Base-by-base conservation (phyloP, 2,888 invertebrate species). In the Sarcophaga caerulescens region DNA sequence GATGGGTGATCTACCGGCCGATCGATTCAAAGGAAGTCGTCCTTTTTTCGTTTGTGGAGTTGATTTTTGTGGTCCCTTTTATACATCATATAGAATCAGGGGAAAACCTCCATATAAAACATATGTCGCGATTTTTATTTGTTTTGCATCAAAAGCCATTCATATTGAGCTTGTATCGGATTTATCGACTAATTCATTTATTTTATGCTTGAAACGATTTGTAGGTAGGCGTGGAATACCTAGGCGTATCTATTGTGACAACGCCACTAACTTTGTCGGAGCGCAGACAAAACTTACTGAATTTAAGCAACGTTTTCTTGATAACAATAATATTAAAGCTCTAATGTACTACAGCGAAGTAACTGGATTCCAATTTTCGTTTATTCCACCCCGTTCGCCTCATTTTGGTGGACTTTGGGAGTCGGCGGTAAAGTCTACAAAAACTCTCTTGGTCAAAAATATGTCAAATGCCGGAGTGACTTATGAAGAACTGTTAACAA, bases 111-210 rank as follows among this genome's bases (percentile, higher is more conserved):
- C 69, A n/a, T 65, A 65, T 10, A 74, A 74, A 63, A 74, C 74
- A 45, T 74, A 74, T 21, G 25, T 74, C 1, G 73, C 60, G 4
- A 60, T 73, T 44, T 73, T 73, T 35, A 60, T 73, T 74, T 88
- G 85, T 81, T 88, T 88, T 69, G 69, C 84, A 5, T 84, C 81
- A 10, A 84, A 85, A 57, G 86, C 86, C 35, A 76, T 85, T 17
- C 80, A 87, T 76, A 78, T 87, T 35, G 87, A 87, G 83, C 25
- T 85, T 60, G 81, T 87, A 19, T 75, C 87, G 12, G 77, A 87
- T 57, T 59, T 87, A 11, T 86, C 87, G 12, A 70, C 87, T 62
- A 81, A 85, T 62, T 19, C 12, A 45, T 62, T 73, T 62, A n/a
- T 62, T 62, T 73, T 60, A 45, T 62, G 62, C 44, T 62, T 44